Conservation (phyloP, 2,888 invertebrate genomes). For the Heliconius aoede region DNA sequence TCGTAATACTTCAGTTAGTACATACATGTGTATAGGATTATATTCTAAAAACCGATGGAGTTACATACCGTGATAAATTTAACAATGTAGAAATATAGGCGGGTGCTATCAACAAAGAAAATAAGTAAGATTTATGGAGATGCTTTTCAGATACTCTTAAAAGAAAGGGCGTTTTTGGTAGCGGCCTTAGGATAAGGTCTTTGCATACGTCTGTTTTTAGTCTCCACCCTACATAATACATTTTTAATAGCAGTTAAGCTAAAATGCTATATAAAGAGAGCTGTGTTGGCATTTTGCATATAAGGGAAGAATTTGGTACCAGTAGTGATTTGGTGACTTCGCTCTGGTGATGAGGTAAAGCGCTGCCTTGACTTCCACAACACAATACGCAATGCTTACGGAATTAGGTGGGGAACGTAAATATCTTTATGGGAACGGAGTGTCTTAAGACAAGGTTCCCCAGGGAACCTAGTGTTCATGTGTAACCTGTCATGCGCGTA, state of each 20-base stretch:
- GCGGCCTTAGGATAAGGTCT: neutral
- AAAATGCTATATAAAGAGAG: too few relatives aligned
- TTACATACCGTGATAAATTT: neutral
- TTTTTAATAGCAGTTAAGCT: neutral
- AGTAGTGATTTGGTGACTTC: too few relatives aligned
- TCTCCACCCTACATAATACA: neutral
- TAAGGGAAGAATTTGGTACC: too few relatives aligned
- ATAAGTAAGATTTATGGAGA: constrained; percentile 26
- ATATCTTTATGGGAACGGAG: too few relatives aligned
- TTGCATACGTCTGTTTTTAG: constrained; percentile 11
- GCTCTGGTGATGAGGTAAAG: too few relatives aligned
- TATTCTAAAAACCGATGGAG: constrained; percentile 8
- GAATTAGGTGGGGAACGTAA: too few relatives aligned
- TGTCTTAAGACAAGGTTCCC: too few relatives aligned
- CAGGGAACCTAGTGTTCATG: too few relatives aligned
- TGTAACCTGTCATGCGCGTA: too few relatives aligned
- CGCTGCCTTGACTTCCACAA: too few relatives aligned
- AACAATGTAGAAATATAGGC: constrained; percentile 22
- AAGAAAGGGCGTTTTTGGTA: constrained; percentile 11
- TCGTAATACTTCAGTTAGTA: neutral
- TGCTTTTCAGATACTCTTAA: constrained; percentile 16
- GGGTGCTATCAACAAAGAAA: constrained; percentile 13
- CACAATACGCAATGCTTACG: too few relatives aligned
- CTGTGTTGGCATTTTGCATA: neutral
- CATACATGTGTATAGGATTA: neutral